A percentile compares a stretch with the other conserved stretches of the same genome.
Conservation (phyloP, 2,113 vertebrate genomes). For the Casuarius casuarius region DNA sequence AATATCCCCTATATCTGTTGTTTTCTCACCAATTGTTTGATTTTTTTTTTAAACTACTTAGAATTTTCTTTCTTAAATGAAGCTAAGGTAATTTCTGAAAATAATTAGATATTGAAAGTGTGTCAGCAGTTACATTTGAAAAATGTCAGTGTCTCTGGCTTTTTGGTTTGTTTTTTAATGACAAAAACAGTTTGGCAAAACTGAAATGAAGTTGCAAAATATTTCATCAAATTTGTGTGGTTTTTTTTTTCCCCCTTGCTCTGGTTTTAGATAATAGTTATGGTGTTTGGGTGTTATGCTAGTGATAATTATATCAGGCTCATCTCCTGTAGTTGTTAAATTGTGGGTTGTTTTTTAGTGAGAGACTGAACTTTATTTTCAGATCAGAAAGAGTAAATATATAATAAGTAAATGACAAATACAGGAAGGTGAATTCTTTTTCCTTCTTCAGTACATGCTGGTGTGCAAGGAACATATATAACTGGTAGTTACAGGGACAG, state of each 20-base stretch:
- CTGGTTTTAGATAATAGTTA: background rate
- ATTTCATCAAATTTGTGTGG: background rate
- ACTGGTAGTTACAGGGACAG: background rate
- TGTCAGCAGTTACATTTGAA: background rate
- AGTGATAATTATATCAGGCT: conserved; percentile 58
- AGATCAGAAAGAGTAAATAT: conserved; percentile 5
- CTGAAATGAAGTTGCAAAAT: background rate
- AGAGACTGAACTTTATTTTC: conserved; percentile 19
- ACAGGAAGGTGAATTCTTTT: background rate
- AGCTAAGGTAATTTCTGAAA: background rate
- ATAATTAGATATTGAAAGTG: background rate
- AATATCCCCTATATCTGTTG: no score
- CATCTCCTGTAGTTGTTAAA: conserved; percentile 42
- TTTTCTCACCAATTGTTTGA: background rate
- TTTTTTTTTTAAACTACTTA: background rate
- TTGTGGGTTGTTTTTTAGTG: background rate
- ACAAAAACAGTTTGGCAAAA: background rate
- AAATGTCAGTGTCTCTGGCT: background rate
- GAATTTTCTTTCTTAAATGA: background rate
- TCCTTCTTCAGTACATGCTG: accelerated
- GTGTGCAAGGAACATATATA: background rate
- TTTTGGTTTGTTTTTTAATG: background rate
- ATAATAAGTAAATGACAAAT: conserved; percentile 14
- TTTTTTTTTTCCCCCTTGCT: no score
- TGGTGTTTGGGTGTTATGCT: background rate